These are phyloP conservation scores for Rhaphigaster nebulosa DNA, from an alignment of 2,888 invertebrate species.

Conservation along the genomic window DNA sequence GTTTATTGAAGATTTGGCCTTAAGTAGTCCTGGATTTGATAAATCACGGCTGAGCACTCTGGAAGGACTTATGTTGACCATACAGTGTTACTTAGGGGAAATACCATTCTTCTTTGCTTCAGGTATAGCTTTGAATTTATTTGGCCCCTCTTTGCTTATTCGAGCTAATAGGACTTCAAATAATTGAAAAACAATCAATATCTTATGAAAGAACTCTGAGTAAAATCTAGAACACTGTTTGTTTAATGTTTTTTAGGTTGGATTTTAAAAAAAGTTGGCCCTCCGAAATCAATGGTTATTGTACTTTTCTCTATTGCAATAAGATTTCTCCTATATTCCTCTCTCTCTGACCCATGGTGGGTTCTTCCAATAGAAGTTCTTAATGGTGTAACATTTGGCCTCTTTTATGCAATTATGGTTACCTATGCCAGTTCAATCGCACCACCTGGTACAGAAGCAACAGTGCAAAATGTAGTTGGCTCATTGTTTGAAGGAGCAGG, in stretches of 20 bases:
- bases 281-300: constrained; percentile 85
- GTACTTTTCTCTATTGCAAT: constrained; percentile 85
- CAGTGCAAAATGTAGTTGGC: constrained; percentile 89
- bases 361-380: constrained; percentile 86
- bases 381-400: constrained; percentile 90
- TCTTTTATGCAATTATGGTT: constrained; percentile 90
- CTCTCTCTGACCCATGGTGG: constrained; percentile 85
- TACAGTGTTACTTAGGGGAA: constrained; percentile 69
- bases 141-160: background rate
- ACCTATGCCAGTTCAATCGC: constrained; percentile 88
- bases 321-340: constrained; percentile 87
- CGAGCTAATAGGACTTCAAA: background rate
- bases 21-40: constrained; percentile 52
- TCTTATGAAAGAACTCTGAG: background rate
- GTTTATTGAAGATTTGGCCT: constrained; percentile 60
- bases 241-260: constrained; percentile 71
- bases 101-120: constrained; percentile 69
- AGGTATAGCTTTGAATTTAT: constrained; percentile 61
- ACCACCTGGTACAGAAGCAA: constrained; percentile 87
- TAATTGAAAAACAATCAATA: background rate
- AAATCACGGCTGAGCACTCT: constrained; percentile 70
- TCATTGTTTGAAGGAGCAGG: constrained; percentile 89
- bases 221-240: background rate
- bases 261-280: constrained; percentile 84
- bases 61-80: constrained; percentile 68